Base-by-base conservation (phyloP, 2,797 vertebrate genomes). In the Echiichthys vipera region DNA sequence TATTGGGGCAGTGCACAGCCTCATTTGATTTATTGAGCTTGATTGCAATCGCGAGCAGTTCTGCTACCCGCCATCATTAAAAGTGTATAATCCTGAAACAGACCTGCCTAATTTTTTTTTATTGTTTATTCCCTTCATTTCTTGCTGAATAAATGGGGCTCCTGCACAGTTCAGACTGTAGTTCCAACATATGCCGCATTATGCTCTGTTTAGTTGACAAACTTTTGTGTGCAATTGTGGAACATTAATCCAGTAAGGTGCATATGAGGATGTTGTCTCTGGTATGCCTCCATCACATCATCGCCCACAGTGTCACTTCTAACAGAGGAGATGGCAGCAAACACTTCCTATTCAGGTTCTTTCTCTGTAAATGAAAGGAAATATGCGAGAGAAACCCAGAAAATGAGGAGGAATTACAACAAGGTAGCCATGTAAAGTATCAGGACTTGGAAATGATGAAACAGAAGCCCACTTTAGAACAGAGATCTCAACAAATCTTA, bases 381-480 rank as follows among this genome's bases (percentile, higher is more conserved):
- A 83, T 69, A 74, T 53, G 83, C 83, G 83, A 84, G 82, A 74
- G 83, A 82, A 83, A 59, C 68, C 18, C 75, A 63, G 87, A 86
- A 89, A 89, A 91, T 83, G 84, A 91, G 81, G 83, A 75, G 81
- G 84, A 88, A 92, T 92, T 92, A 92, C 85, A 90, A 90, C 92
- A 89, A 92, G 84, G 91, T 91, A 91, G 90, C 89, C 90, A 87
- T 55, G 77, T 83, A 53, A 75, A 80, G 81, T 83, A 49, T 58
- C 29, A 68, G 76, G 74, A 84, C 81, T 45, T 30, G 80, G 66
- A 76, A 81, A 89, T 92, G 89, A 94, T 92, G 91, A 94, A 94
- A 93, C 77, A 85, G 86, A 80, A 87, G 89, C 91, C 89, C 88
- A 93, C 89, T 92, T 92, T 93, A 91, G 89, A 94, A 93, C 88